Conservation (phyloP, 2,888 invertebrate species). For the Drosophila nigricruria region DNA sequence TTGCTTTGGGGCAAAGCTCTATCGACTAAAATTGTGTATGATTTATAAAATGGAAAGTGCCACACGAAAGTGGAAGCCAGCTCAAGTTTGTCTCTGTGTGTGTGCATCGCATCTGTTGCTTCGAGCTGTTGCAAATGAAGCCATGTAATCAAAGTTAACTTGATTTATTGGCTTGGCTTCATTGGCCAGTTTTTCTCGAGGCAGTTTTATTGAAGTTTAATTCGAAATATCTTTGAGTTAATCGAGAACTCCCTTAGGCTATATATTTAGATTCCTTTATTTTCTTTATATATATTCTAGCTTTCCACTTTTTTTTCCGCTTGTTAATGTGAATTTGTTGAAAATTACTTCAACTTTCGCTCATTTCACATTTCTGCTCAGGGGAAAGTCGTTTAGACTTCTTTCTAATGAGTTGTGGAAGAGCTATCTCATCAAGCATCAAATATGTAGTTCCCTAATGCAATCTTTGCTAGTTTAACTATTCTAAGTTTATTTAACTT, state of each 20-base stretch:
- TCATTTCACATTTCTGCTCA: not conserved
- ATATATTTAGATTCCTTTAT: not conserved
- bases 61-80: constrained; percentile 37
- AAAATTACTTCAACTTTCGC: constrained; percentile 9
- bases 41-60: constrained; percentile 53
- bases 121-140: constrained; percentile 31
- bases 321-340: not conserved
- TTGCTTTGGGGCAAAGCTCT: constrained; percentile 31
- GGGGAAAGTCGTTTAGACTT: not conserved
- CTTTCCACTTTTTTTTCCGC: not conserved
- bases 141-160: constrained; percentile 31
- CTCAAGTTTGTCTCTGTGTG: constrained; percentile 1
- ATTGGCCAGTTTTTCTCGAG: not conserved
- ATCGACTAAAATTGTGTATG: constrained; percentile 14
- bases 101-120: constrained; percentile 30
- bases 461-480: not conserved
- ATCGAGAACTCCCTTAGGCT: not conserved
- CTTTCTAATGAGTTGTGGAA: not conserved
- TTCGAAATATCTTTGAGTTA: not conserved
- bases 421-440: not conserved
- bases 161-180: constrained; percentile 25
- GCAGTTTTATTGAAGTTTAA: not conserved
- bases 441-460: not conserved
- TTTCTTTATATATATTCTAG: not conserved
- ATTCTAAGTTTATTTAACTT: not conserved